Base-by-base conservation (phyloP, 2,113 vertebrate species). In the Heterotis niloticus region DNA sequence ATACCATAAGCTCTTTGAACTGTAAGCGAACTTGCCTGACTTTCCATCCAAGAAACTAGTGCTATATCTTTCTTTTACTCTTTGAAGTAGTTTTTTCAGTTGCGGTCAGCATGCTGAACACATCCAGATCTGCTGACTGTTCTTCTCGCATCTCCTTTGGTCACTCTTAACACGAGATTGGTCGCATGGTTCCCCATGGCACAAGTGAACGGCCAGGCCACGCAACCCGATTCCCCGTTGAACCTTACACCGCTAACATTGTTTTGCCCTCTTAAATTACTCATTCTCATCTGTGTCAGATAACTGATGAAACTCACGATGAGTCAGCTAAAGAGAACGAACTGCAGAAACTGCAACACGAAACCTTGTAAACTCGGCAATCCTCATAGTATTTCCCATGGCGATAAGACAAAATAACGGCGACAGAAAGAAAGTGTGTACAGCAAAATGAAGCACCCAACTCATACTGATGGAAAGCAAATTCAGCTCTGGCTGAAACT, bases 301-400 rank as follows among this genome's bases (percentile, higher is more conserved):
- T n/a, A 62, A 62, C 73, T 75, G 73, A 60, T 60, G 59, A 75
- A 62, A 62, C 23, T 60, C 57, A 64, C 17, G 62, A 62, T 75
- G 73, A 62, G 59, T 75, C 73, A 75, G 73, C 73, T 56, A 24
- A 4, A n/a, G 24, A 57, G 54, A 57, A 74, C 59, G 20, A 64
- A 24, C 72, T 11, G 28, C 59, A 60, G 26, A 60, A 75, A 75
- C 26, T 20, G 59, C 23, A 24, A 75, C 20, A 0, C 62, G 59
- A 75, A 62, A 75, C 74, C 62, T 75, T 26, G 62, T 23, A 34
- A 62, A 29, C 16, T 56, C 24, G 57, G 12, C 60, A 29, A 23
- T 23, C 54, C 23, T 13, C 14, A 14, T n/a, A 28, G 72, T 16
- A 74, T n/a, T 57, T 57, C 51, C 16, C 52, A 74, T 20, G 16